phyloP scores from a whole-genome alignment of 1,140 invertebrate genomes.

The Drosophila sp. region DNA sequence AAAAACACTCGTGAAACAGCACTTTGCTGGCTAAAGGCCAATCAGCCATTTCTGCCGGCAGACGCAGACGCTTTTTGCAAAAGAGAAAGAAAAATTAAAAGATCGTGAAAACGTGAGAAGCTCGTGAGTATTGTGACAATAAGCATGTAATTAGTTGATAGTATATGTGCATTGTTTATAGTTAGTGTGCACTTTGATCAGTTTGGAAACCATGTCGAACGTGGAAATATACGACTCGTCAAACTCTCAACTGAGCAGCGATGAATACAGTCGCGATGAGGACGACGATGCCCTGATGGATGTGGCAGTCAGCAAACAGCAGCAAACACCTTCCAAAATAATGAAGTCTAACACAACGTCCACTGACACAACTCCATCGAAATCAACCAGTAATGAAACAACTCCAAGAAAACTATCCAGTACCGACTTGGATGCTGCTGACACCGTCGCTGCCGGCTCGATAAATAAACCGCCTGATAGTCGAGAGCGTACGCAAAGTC shows the following conservation, averaged over 20 bases:
- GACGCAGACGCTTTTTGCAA: constrained; percentile 63
- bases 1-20: background rate
- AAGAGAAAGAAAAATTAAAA: constrained; percentile 10
- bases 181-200: constrained; percentile 3
- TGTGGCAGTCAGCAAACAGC: constrained; percentile 53
- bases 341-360: constrained; percentile 5
- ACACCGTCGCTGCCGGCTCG: background rate
- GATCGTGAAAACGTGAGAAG: constrained; percentile 45
- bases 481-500: constrained; percentile 13
- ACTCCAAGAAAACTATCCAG: constrained; percentile 32
- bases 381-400: constrained; percentile 12
- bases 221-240: constrained; percentile 71
- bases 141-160: constrained; percentile 22
- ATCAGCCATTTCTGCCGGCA: constrained; percentile 50
- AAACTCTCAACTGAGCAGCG: constrained; percentile 66
- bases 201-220: constrained; percentile 51
- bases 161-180: constrained; percentile 8
- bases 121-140: constrained; percentile 33
- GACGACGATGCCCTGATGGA: constrained; percentile 71
- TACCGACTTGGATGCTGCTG: constrained; percentile 1
- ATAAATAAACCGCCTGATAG: constrained; percentile 31
- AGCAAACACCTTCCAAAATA: constrained; percentile 36
- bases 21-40: background rate
- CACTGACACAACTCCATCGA: background rate
- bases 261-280: constrained; percentile 66